phyloP scores from a whole-genome alignment of 1,140 invertebrate genomes.

The Subanguina moxae region DNA sequence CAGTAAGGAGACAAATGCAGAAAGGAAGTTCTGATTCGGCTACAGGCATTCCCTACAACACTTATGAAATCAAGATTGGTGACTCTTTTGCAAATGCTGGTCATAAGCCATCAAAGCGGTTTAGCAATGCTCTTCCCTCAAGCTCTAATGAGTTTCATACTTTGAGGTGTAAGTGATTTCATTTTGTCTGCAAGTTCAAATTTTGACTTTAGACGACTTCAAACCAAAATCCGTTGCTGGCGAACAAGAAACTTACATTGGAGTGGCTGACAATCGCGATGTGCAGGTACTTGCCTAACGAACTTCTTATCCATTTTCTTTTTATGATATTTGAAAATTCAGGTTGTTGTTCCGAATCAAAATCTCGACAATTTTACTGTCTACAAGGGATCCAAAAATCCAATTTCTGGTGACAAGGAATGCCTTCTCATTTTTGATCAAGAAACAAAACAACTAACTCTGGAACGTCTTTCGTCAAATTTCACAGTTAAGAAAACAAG shows the following conservation, averaged over 20 bases:
- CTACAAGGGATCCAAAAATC: slow-evolving; percentile 19
- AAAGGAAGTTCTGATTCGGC: not conserved
- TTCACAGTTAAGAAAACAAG: slow-evolving; percentile 8
- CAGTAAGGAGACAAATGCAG: too few relatives aligned
- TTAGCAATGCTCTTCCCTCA: too few relatives aligned
- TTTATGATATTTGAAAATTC: too few relatives aligned
- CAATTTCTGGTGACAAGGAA: slow-evolving; percentile 11
- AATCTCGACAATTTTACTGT: slow-evolving; percentile 11
- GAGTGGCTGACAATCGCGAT: slow-evolving; percentile 13
- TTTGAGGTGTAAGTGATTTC: slow-evolving; percentile 5
- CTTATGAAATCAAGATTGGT: slow-evolving; percentile 7
- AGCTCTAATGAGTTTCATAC: slow-evolving; percentile 2
- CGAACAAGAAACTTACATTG: slow-evolving; percentile 17
- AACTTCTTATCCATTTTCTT: not conserved
- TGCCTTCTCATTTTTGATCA: slow-evolving; percentile 18
- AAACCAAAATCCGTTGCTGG: slow-evolving; percentile 15
- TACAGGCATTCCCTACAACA: not conserved
- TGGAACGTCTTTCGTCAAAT: slow-evolving; percentile 10
- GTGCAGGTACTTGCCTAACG: slow-evolving; percentile 8
- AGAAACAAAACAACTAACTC: not conserved
- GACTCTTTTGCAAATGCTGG: not conserved
- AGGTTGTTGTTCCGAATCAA: slow-evolving; percentile 16
- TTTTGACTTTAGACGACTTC: slow-evolving; percentile 17
- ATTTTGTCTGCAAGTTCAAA: not conserved
- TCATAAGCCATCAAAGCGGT: not conserved